Conservation (phyloP, 2,888 invertebrate genomes). For the Chaitophorus viminalis region DNA sequence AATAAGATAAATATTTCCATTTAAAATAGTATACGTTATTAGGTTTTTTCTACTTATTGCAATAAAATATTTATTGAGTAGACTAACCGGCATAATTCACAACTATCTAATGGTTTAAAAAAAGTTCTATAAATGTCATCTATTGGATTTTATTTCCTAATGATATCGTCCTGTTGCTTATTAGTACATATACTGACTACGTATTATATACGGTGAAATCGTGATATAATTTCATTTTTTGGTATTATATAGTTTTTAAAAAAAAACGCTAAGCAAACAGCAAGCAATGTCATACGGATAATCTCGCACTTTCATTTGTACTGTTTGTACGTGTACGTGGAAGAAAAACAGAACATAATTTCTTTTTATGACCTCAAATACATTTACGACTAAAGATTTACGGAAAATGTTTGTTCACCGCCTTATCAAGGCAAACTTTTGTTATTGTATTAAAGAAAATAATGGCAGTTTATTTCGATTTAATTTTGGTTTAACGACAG, state of each 20-base stretch:
- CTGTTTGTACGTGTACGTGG: background rate
- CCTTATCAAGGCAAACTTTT: background rate
- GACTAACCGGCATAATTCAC: no score
- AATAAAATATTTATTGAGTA: no score
- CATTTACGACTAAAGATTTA: background rate
- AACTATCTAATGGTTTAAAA: no score
- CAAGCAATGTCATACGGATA: background rate
- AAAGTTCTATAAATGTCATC: no score
- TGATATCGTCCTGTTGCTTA: no score
- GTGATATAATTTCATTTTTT: background rate
- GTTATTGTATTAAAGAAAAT: slow-evolving; percentile 3
- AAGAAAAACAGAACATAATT: background rate
- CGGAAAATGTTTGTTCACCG: background rate
- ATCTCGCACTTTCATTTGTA: background rate
- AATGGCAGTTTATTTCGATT: background rate
- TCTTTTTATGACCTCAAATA: background rate
- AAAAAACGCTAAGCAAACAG: background rate
- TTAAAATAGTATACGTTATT: no score
- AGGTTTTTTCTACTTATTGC: no score
- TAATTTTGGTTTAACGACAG: slow-evolving; percentile 9
- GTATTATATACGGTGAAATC: background rate
- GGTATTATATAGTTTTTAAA: background rate
- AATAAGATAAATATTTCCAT: no score
- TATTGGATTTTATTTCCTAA: no score
- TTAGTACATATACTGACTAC: no score